A percentile compares a stretch with the other conserved stretches of the same genome.
phyloP scores from a whole-genome alignment of 2,888 invertebrate genomes.

The Sepiola atlantica region DNA sequence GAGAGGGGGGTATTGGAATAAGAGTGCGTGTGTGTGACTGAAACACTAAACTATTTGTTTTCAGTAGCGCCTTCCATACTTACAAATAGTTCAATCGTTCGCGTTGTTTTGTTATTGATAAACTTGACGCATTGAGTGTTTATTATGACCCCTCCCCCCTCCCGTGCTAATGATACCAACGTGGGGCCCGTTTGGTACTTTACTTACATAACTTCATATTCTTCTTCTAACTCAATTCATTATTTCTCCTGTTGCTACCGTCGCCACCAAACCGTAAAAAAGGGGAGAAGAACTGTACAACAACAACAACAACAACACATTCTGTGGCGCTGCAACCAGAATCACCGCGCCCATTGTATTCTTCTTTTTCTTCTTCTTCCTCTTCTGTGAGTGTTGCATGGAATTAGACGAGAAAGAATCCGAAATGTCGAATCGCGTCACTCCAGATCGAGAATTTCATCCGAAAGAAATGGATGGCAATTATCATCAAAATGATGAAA shows the following conservation, averaged over 20 bases:
- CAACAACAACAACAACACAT: not conserved
- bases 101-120: not conserved
- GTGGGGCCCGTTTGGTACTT: not conserved
- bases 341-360: not conserved
- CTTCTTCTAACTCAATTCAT: not conserved
- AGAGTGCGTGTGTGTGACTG: too few species aligned
- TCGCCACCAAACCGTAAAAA: not conserved
- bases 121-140: not conserved
- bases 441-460: conserved; percentile 4
- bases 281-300: not conserved
- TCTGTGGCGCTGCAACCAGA: not conserved
- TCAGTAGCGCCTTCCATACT: not conserved
- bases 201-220: not conserved
- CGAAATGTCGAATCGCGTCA: not conserved
- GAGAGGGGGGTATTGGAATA: not conserved
- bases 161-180: not conserved
- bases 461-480: not conserved
- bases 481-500: not conserved
- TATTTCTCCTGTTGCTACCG: not conserved
- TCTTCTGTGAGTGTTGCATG: not conserved
- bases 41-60: not conserved
- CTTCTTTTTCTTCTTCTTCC: not conserved
- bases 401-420: not conserved
- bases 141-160: not conserved
- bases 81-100: not conserved